A percentile compares a stretch with the other conserved stretches of the same genome.
Evolutionary conservation across 2,113 vertebrate species (phyloP).

Genomic region (Gadus chalcogrammus): DNA sequence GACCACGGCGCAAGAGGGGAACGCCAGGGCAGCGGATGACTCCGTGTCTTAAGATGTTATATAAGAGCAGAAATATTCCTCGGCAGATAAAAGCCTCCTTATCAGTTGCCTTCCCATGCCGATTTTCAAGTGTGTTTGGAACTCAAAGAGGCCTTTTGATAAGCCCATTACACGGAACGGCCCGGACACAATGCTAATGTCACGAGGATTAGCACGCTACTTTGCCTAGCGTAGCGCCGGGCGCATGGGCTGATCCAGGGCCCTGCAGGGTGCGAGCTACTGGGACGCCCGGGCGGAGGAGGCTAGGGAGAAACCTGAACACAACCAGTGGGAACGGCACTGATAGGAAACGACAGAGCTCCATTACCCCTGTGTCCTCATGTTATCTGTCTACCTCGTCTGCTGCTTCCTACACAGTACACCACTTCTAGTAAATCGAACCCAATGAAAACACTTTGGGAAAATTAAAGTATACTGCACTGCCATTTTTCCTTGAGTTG

Average conservation of each 20-base stretch:
- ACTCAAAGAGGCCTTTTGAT: slow-evolving; percentile 69
- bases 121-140: slow-evolving; percentile 57
- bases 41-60: slow-evolving; percentile 61
- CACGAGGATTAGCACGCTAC: slow-evolving; percentile 69
- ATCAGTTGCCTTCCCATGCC: slow-evolving; percentile 58
- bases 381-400: slow-evolving; percentile 21
- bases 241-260: slow-evolving; percentile 57
- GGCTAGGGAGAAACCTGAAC: slow-evolving; percentile 18
- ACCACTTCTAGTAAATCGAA: no score
- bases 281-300: slow-evolving; percentile 31
- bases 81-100: slow-evolving; percentile 67
- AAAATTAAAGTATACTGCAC: slow-evolving; percentile 26
- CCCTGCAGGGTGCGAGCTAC: slow-evolving; percentile 30
- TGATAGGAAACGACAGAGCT: slow-evolving; percentile 2
- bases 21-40: slow-evolving; percentile 48
- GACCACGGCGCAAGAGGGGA: slow-evolving; percentile 44
- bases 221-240: slow-evolving; percentile 54
- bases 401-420: background rate
- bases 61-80: slow-evolving; percentile 66
- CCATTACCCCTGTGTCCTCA: slow-evolving; percentile 15
- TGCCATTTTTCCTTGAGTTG: slow-evolving; percentile 35
- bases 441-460: no score
- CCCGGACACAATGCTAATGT: slow-evolving; percentile 68
- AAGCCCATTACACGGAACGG: slow-evolving; percentile 70
- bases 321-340: no score